phyloP scores from a whole-genome alignment of 1,140 invertebrate genomes.

The Drosophila pallidifrons region DNA sequence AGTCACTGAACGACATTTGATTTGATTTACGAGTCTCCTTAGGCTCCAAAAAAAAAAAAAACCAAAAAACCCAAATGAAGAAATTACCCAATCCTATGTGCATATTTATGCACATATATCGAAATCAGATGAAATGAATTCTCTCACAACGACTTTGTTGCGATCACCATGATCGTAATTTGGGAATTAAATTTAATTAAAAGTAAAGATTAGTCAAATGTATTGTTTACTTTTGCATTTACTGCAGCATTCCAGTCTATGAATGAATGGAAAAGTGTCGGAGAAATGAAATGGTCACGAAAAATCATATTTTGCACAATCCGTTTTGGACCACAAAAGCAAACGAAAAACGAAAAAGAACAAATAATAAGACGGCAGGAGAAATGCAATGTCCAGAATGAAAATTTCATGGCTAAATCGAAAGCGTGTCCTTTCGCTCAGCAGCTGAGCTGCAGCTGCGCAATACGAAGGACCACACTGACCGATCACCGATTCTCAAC shows the following conservation, averaged over 20 bases:
- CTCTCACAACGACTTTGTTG: no score
- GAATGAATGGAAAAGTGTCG: slow-evolving; percentile 11
- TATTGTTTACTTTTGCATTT: neutral
- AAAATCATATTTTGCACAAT: slow-evolving; percentile 39
- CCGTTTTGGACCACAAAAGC: slow-evolving; percentile 13
- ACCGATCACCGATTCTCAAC: neutral
- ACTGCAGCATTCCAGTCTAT: slow-evolving; percentile 4
- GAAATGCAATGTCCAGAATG: slow-evolving; percentile 57
- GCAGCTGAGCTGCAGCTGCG: slow-evolving; percentile 53
- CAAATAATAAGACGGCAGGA: slow-evolving; percentile 34
- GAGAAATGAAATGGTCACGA: neutral
- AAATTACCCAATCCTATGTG: slow-evolving; percentile 1
- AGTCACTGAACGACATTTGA: slow-evolving; percentile 68
- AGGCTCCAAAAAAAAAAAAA: slow-evolving; percentile 24
- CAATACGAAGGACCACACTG: slow-evolving; percentile 19
- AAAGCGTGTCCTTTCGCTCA: slow-evolving; percentile 62
- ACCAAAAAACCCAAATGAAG: neutral
- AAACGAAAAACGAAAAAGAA: slow-evolving; percentile 6
- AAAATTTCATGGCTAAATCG: slow-evolving; percentile 75
- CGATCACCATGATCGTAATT: no score
- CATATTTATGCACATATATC: neutral
- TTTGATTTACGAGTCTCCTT: slow-evolving; percentile 67
- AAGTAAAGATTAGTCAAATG: no score
- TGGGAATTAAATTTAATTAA: no score
- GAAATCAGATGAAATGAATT: neutral